Evolutionary conservation across 2,888 invertebrate genomes (phyloP).

Genomic region (Thera britannica): DNA sequence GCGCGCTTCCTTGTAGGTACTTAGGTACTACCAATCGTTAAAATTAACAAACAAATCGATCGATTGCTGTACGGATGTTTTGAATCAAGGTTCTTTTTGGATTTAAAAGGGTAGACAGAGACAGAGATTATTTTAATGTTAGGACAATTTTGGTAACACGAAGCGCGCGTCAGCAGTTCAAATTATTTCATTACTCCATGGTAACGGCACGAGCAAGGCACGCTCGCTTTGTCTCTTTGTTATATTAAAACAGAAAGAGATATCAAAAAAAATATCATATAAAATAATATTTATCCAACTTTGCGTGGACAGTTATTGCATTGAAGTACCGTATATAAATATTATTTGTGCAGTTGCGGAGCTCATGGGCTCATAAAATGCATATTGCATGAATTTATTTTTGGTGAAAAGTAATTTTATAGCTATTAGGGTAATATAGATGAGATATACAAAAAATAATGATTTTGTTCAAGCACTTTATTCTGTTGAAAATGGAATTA

Average conservation of each 20-base stretch:
- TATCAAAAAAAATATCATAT: slow-evolving; percentile 30
- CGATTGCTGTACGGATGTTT: too few relatives aligned
- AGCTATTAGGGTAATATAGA: not conserved
- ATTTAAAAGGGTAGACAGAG: too few relatives aligned
- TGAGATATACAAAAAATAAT: not conserved
- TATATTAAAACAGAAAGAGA: slow-evolving; percentile 39
- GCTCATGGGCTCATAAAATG: slow-evolving; percentile 17
- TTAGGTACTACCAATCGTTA: too few relatives aligned
- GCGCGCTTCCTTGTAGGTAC: too few relatives aligned
- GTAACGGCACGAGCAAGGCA: slow-evolving; percentile 17
- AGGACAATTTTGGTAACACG: too few relatives aligned
- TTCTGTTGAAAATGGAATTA: not conserved
- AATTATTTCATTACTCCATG: slow-evolving; percentile 14
- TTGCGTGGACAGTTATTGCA: slow-evolving; percentile 22
- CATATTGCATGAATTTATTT: slow-evolving; percentile 7
- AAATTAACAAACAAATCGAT: too few relatives aligned
- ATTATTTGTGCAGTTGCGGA: slow-evolving; percentile 16
- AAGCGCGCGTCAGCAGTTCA: not conserved
- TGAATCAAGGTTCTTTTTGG: too few relatives aligned
- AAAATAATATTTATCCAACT: slow-evolving; percentile 19
- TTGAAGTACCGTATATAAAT: slow-evolving; percentile 8
- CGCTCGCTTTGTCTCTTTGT: slow-evolving; percentile 37
- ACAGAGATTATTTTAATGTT: too few relatives aligned
- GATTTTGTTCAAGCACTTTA: not conserved
- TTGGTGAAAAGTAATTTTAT: slow-evolving; percentile 1